Evolutionary conservation across 2,113 vertebrate species (phyloP).

Genomic region (Corynorhinus townsendii): DNA sequence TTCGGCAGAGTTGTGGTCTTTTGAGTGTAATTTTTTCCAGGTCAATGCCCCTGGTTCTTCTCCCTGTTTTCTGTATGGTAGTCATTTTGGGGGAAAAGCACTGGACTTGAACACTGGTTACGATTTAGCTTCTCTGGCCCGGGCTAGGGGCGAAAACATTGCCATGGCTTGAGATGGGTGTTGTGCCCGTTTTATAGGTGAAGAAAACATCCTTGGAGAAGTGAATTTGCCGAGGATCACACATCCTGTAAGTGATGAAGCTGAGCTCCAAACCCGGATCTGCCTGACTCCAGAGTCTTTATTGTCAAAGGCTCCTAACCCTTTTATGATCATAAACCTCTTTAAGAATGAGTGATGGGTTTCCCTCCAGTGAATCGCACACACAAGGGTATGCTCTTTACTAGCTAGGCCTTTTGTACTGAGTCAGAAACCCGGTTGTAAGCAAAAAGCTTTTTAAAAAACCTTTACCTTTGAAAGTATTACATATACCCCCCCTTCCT

Average conservation of each 20-base stretch:
- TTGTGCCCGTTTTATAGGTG: not conserved
- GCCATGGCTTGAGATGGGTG: not conserved
- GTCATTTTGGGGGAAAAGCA: not conserved
- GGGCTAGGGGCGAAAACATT: not conserved
- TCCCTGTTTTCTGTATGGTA: not conserved
- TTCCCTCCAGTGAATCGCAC: not conserved
- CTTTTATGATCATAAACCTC: not conserved
- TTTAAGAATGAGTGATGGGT: not conserved
- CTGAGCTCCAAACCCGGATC: not conserved
- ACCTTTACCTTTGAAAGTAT: too few relatives aligned
- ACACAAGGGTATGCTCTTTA: not conserved
- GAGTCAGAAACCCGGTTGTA: not conserved
- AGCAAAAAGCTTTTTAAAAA: not conserved
- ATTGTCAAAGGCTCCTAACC: not conserved
- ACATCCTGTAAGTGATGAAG: not conserved
- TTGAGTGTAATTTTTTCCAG: not conserved
- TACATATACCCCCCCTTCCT: too few relatives aligned
- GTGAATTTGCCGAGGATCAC: not conserved
- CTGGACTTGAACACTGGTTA: not conserved
- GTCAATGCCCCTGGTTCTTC: not conserved
- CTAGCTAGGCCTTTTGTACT: not conserved
- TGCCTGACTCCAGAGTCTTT: not conserved
- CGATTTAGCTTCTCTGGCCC: not conserved
- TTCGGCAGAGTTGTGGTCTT: not conserved
- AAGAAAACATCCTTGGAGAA: not conserved